phyloP scores from a whole-genome alignment of 2,888 invertebrate genomes.

The Kryphioiulus occultus region DNA sequence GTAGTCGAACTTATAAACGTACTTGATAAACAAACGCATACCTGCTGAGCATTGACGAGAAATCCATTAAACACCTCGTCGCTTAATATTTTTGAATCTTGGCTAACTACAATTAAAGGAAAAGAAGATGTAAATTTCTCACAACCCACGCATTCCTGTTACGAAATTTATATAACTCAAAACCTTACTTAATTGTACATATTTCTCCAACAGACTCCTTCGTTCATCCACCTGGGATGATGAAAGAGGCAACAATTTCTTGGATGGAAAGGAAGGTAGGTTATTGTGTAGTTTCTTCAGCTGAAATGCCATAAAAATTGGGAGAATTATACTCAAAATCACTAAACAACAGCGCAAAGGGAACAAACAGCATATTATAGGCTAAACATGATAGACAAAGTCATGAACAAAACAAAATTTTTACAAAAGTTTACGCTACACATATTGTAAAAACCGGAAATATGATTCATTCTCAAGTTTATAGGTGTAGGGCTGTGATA shows the following conservation, averaged over 20 bases:
- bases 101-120: constrained; percentile 81
- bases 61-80: constrained; percentile 85
- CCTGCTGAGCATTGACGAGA: constrained; percentile 86
- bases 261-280: constrained; percentile 89
- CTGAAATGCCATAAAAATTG: constrained; percentile 43
- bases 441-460: no score
- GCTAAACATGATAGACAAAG: no score
- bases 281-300: constrained; percentile 56
- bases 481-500: no score
- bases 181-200: constrained; percentile 80
- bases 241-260: constrained; percentile 82
- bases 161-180: not conserved
- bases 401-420: no score
- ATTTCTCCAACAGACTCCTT: constrained; percentile 84
- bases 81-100: constrained; percentile 80
- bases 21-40: constrained; percentile 53
- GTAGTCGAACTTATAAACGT: not conserved
- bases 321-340: not conserved
- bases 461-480: no score
- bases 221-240: constrained; percentile 86
- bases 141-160: no score
- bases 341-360: not conserved
- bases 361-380: no score
- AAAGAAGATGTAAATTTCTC: no score
- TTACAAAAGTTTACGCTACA: no score